Evolutionary conservation across 2,888 invertebrate species (phyloP).

Genomic region (Noctua janthe): DNA sequence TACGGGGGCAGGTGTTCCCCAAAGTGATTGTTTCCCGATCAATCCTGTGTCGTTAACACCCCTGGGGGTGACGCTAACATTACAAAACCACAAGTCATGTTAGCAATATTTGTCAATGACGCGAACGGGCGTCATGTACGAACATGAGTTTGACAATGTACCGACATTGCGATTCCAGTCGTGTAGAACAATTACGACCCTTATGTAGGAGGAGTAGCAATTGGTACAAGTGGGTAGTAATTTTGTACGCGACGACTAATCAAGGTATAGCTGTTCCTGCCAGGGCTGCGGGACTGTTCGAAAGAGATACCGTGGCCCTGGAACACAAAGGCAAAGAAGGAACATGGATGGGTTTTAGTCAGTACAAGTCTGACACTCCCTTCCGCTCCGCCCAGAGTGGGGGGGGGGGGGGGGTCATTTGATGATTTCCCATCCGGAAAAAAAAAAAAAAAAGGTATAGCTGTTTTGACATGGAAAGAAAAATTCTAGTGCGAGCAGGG

Average conservation of each 20-base stretch:
- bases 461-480: no score
- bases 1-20: neutral
- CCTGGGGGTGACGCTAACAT: slow-evolving; percentile 6
- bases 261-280: no score
- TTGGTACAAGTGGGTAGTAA: slow-evolving; percentile 8
- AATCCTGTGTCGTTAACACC: slow-evolving; percentile 39
- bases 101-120: slow-evolving; percentile 70
- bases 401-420: no score
- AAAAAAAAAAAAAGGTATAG: no score
- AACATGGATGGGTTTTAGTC: no score
- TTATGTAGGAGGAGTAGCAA: neutral
- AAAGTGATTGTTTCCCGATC: slow-evolving; percentile 45
- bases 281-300: no score
- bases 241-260: neutral
- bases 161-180: slow-evolving; percentile 60
- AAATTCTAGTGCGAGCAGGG: no score
- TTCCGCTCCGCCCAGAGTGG: no score
- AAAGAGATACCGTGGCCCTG: no score
- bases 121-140: slow-evolving; percentile 49
- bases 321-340: no score
- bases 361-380: no score
- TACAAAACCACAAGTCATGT: slow-evolving; percentile 59
- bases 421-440: no score
- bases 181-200: slow-evolving; percentile 47
- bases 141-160: slow-evolving; percentile 64